Conservation (phyloP, 2,888 invertebrate genomes). For the Lithophane semibrunnea region DNA sequence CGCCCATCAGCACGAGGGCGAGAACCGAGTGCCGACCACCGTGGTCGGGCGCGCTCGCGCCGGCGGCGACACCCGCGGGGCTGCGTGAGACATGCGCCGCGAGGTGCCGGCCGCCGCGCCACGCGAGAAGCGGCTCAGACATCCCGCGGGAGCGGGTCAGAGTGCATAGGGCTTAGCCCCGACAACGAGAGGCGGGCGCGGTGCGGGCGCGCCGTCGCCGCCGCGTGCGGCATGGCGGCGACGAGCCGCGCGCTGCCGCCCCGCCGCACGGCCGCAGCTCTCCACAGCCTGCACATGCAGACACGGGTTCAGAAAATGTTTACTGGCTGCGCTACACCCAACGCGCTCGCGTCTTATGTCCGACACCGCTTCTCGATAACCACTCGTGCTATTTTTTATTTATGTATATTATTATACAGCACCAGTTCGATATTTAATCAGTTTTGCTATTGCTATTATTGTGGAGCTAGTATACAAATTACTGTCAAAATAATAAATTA, state of each 20-base stretch:
- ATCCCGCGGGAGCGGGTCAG: slow-evolving; percentile 84
- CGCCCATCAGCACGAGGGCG: slow-evolving; percentile 78
- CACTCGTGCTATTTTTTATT: slow-evolving; percentile 59
- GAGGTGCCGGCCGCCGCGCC: slow-evolving; percentile 71
- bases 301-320: slow-evolving; percentile 80
- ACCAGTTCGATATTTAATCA: slow-evolving; percentile 56
- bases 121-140: slow-evolving; percentile 88
- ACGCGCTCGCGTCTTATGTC: slow-evolving; percentile 73
- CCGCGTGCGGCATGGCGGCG: slow-evolving; percentile 69
- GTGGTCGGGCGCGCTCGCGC: slow-evolving; percentile 69
- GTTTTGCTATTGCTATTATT: slow-evolving; percentile 55
- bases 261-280: slow-evolving; percentile 82
- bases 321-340: slow-evolving; percentile 60
- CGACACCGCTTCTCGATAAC: slow-evolving; percentile 84
- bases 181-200: slow-evolving; percentile 82
- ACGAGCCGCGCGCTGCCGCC: slow-evolving; percentile 75
- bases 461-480: slow-evolving; percentile 54
- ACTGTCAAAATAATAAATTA: slow-evolving; percentile 69
- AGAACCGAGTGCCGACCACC: slow-evolving; percentile 74
- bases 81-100: slow-evolving; percentile 66
- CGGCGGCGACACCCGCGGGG: slow-evolving; percentile 66
- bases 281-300: slow-evolving; percentile 89
- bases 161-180: slow-evolving; percentile 85
- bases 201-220: slow-evolving; percentile 73
- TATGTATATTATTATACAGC: slow-evolving; percentile 58